phyloP scores from a whole-genome alignment of 53 echinoderm and acorn worm species.

The Zoroaster sp. region DNA sequence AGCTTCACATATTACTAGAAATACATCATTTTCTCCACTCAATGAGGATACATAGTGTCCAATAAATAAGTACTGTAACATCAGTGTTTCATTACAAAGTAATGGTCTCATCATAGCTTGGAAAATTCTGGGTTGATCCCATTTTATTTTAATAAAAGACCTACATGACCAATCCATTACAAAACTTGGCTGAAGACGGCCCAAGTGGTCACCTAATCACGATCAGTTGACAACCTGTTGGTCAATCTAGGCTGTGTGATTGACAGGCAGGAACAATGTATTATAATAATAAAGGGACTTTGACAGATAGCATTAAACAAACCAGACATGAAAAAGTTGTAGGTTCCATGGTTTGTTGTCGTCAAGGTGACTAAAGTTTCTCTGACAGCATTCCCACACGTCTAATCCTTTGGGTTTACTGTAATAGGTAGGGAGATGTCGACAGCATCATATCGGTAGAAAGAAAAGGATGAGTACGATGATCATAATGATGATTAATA shows the following conservation, averaged over 20 bases:
- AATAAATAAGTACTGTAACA: too few species aligned
- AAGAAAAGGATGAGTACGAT: slow-evolving; percentile 90
- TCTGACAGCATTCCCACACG: not conserved
- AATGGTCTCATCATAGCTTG: too few species aligned
- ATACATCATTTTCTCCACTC: too few species aligned
- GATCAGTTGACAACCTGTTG: not conserved
- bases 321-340: too few species aligned
- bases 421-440: not conserved
- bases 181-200: too few species aligned
- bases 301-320: not conserved
- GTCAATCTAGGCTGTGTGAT: not conserved
- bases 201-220: too few species aligned
- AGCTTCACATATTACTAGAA: too few species aligned
- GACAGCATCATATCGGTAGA: slow-evolving; percentile 64
- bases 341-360: not conserved
- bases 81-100: too few species aligned
- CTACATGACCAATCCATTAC: too few species aligned
- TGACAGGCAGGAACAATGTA: not conserved
- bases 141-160: too few species aligned
- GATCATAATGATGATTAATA: slow-evolving; percentile 81
- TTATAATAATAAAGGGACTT: not conserved
- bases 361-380: not conserved
- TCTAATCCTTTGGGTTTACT: not conserved
- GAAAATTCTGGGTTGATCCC: too few species aligned
- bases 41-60: too few species aligned